Evolutionary conservation across 1,140 invertebrate species (phyloP), one percentile per base, ranked within the genome.

Genomic region (Dinothrombium tinctorium): DNA sequence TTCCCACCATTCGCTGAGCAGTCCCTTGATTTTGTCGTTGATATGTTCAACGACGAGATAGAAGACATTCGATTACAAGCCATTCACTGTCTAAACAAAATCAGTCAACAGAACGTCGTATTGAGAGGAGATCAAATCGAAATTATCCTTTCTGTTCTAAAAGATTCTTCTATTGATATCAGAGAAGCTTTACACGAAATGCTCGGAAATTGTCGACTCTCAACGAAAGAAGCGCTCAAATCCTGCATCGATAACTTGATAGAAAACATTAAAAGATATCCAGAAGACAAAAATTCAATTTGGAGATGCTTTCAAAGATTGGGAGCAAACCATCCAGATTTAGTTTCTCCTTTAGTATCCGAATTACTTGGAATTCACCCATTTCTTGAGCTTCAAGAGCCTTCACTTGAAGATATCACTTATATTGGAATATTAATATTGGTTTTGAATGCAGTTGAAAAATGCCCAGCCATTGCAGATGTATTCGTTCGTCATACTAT

Each of bases 21-120:
- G 26, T 76, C 79, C 1, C 59, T 92, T 3, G 92, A 98, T 57
- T 95, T 95, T 54, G 66, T 98, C 28, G 90, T 98, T 0, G 92
- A 99, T 56, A 98, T 99, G 92, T 98, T 98, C 55, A 98, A 98
- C 57, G 92, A 99, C 62, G 92, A 98, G 65, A 98, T 98, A 47
- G 89, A 96, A 61, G 81, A 86, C 54, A 89, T 98, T 17, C 66
- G 87, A 23, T 63, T 92, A 24, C 77, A 79, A 56, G 84, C 87
- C 15, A 92, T 94, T 48, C 79, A 92, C 57, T 84, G 81, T 54
- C 64, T 95, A 38, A 74, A 75, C 15, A 72, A 74, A 53, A 87
- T 95, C 50, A 76, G 81, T 3, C 63, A 71, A 28, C 23, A 47
- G 8, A 81, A 84, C 54, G 83, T 95, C 21, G 71, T 74, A 19